Evolutionary conservation across 2,113 vertebrate species (phyloP), one percentile per base, ranked within the genome.

Genomic region (Colistium nudipinnis): DNA sequence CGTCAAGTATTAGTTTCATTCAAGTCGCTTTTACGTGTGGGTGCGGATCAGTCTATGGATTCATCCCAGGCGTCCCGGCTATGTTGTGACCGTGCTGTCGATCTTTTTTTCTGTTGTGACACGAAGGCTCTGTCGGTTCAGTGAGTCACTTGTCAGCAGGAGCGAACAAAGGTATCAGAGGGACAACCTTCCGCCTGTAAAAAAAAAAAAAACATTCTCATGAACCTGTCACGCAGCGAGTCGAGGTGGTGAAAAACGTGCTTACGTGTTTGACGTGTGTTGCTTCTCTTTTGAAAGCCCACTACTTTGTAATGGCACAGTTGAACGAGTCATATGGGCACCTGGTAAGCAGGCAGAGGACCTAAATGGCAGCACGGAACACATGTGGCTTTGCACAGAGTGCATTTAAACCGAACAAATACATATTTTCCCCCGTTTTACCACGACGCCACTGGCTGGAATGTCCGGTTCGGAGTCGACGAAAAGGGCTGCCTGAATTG

Each of bases 91-190:
- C 10, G 17, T 5, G 44, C 35, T 41, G 16, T 27, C 44, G 36
- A 51, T 39, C 35, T 33, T 71, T 62, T n/a, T 56, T 60, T 75
- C 30, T 81, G 35, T 87, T 70, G 7, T 86, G 62, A 76, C 74
- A 74, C 30, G 16, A 54, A 38, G 13, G 16, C 53, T 70, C 45
- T 80, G 78, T 83, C 75, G 59, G 72, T 65, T 83, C 74, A 81
- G 36, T 74, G 65, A 80, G 62, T 81, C 72, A 69, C 63, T 52
- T 78, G 70, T 70, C 69, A 70, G 45, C 49, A 68, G 6, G 35
- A 52, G 44, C 22, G 7, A 31, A 79, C 62, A 62, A 77, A 75
- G 49, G 48, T 77, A 38, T 57, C 49, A 71, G 62, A 62, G n/a
- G 31, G 22, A 70, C 35, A 39, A 62, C 4, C 5, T 6, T 12